These are phyloP conservation scores for Elgonia sp. DNA, from an alignment of 2,888 invertebrate genomes.

Conservation along the genomic window DNA sequence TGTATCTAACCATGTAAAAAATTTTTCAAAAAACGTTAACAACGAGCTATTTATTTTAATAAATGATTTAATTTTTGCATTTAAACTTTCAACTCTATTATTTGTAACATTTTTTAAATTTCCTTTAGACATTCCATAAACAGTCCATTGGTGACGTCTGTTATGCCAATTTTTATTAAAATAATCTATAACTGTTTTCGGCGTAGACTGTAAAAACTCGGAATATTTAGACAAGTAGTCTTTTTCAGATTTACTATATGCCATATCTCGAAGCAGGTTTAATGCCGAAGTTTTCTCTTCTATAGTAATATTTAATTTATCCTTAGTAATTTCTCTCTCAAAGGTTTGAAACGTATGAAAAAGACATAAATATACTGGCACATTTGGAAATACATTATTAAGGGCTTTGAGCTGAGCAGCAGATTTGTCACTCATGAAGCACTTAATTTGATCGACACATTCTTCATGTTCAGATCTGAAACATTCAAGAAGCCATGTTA, in stretches of 20 bases:
- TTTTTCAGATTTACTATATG: slow-evolving; percentile 3
- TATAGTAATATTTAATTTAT: slow-evolving; percentile 41
- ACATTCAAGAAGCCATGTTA: slow-evolving; percentile 50
- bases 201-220: slow-evolving; percentile 1
- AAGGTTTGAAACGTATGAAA: slow-evolving; percentile 71
- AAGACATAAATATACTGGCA: slow-evolving; percentile 49
- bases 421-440: slow-evolving; percentile 72
- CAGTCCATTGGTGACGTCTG: slow-evolving; percentile 31
- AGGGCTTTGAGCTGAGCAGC: slow-evolving; percentile 61
- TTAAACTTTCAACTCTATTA: slow-evolving; percentile 45
- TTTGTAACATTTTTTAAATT: slow-evolving; percentile 37
- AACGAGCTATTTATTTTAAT: slow-evolving; percentile 37
- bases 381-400: slow-evolving; percentile 51
- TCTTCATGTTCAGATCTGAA: slow-evolving; percentile 50
- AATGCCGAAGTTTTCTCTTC: slow-evolving; percentile 46
- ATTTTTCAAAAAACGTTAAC: slow-evolving; percentile 27
- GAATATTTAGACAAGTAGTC: not conserved
- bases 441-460: not conserved
- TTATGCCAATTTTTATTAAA: slow-evolving; percentile 57
- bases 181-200: slow-evolving; percentile 29
- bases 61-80: slow-evolving; percentile 38
- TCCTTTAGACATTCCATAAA: slow-evolving; percentile 34
- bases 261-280: slow-evolving; percentile 32
- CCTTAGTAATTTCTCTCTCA: slow-evolving; percentile 46
- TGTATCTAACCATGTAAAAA: slow-evolving; percentile 40